Evolutionary conservation across 2,113 vertebrate genomes (phyloP).

Genomic region (Mormyrus iriodes): DNA sequence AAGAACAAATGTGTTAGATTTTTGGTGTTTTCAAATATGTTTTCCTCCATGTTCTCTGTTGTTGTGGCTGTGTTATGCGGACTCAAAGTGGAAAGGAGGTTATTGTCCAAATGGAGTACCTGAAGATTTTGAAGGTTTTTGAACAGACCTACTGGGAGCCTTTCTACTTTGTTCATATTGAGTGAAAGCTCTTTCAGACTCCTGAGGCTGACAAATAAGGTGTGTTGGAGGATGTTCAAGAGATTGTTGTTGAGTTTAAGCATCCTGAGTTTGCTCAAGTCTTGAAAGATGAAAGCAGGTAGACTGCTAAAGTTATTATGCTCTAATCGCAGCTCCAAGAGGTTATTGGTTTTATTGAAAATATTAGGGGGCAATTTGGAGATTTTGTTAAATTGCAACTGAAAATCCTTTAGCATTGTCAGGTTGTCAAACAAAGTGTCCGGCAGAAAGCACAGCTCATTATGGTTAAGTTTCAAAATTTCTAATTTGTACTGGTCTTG

Average conservation of each 20-base stretch:
- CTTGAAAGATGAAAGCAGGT: constrained; percentile 33
- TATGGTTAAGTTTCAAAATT: constrained; percentile 48
- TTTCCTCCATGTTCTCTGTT: constrained; percentile 25
- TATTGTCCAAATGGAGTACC: constrained; percentile 42
- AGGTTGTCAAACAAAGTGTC: constrained; percentile 37
- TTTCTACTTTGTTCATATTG: constrained; percentile 36
- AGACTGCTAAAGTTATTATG: constrained; percentile 43
- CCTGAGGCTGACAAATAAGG: constrained; percentile 38
- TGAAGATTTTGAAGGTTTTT: constrained; percentile 25
- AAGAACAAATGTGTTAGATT: constrained; percentile 39
- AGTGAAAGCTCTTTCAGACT: constrained; percentile 40
- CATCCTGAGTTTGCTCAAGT: constrained; percentile 24
- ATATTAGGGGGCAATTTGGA: constrained; percentile 17
- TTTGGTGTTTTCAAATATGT: constrained; percentile 38
- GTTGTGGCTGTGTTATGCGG: not conserved
- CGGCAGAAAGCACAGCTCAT: constrained; percentile 39
- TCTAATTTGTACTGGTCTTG: constrained; percentile 31
- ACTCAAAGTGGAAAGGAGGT: constrained; percentile 30
- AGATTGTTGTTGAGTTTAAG: constrained; percentile 45
- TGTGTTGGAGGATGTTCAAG: constrained; percentile 28
- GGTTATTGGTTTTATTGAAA: constrained; percentile 33
- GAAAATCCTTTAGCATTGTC: constrained; percentile 37
- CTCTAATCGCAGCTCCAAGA: constrained; percentile 44
- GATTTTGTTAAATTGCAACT: constrained; percentile 50
- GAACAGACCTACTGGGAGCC: constrained; percentile 37